phyloP scores from a whole-genome alignment of 1,140 invertebrate genomes.

The Zaprionus ornatus region DNA sequence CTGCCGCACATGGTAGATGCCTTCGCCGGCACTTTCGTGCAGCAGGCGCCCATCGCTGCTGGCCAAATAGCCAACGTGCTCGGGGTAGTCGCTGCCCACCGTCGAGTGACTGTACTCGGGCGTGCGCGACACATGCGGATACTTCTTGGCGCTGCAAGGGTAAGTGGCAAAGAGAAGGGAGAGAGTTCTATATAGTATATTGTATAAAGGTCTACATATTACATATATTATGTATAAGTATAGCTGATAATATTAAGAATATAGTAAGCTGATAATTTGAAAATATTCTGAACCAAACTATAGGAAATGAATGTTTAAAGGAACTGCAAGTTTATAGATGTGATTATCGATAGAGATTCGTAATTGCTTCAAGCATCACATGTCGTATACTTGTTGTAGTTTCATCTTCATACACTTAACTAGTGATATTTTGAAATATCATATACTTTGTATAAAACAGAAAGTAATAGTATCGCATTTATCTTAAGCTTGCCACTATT shows the following conservation, averaged over 20 bases:
- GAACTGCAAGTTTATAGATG: no score
- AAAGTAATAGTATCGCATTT: no score
- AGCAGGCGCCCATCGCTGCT: constrained; percentile 58
- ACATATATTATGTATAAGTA: not conserved
- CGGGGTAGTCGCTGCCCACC: constrained; percentile 69
- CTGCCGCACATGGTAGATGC: constrained; percentile 74
- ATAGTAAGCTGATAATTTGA: no score
- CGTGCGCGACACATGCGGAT: constrained; percentile 65
- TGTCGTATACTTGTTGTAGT: no score
- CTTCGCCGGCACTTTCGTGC: constrained; percentile 65
- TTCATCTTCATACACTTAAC: no score
- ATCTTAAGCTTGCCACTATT: no score
- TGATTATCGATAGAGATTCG: no score
- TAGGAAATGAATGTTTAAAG: no score
- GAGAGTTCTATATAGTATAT: not conserved
- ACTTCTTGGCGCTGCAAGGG: constrained; percentile 69
- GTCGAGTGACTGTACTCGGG: constrained; percentile 76
- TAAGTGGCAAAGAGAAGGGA: not conserved
- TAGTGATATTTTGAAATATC: no score
- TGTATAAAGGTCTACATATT: not conserved
- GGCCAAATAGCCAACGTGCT: constrained; percentile 59
- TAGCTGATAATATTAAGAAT: no score
- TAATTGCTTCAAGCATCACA: fast-evolving
- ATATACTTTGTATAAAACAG: no score
- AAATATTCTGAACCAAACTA: no score